Evolutionary conservation across 2,797 vertebrate species (phyloP), one percentile per base, ranked within the genome.

Genomic region (Huso huso): DNA sequence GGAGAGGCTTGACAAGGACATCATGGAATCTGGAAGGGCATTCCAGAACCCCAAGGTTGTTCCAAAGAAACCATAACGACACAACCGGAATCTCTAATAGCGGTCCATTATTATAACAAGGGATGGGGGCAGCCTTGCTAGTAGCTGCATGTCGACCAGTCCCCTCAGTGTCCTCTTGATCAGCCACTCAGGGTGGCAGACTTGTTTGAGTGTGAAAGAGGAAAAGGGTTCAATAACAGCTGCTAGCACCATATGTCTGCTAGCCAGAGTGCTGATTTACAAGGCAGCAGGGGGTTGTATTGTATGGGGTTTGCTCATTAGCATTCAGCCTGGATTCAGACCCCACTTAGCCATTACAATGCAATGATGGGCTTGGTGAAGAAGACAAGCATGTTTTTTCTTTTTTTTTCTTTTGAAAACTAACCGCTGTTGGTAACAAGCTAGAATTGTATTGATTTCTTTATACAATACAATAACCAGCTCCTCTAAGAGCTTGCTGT

Each of bases 231-330:
- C 52, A 23, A 48, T n/a, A 50, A 61, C 68, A 66, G 68, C 64
- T 66, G 64, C 50, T 18, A 50, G 8, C 10, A 50, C 69, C 69
- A 70, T 66, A 70, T 70, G 64, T 66, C 69, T 23, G 62, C 64
- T 7, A 70, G 59, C 66, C 66, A 70, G 69, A 50, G 49, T 37
- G 58, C n/a, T 55, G 64, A 66, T 66, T 70, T 66, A 58, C 64
- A 66, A 63, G 66, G 69, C 12, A 58, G 55, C 3, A 64, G 8
- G 64, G 59, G 37, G 8, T 8, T 6, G 7, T 18, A 57, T 50
- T 18, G 65, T 49, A 57, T 49, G 11, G 68, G 68, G 51, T 58
- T 59, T 53, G 64, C 51, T 8, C 51, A 15, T 12, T 53, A 12
- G 60, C 51, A n/a, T 48, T 61, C 37, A 55, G 60, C 57, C 64